These are phyloP conservation scores for Episyrphus balteatus DNA, from an alignment of 1,140 invertebrate genomes.

Conservation along the genomic window DNA sequence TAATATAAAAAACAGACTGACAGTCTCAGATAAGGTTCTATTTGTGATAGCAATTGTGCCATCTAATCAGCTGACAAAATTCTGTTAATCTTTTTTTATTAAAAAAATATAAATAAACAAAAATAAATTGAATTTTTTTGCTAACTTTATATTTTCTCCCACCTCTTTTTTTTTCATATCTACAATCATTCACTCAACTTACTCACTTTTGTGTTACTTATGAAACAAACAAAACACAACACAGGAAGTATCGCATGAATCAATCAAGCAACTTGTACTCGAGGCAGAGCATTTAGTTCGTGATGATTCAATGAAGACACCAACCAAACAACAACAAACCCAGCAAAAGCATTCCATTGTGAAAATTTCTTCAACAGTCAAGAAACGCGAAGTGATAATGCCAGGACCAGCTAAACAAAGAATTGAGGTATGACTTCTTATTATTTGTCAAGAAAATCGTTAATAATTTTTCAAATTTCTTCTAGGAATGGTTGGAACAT, in stretches of 20 bases:
- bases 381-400: constrained; percentile 31
- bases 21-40: too few species aligned
- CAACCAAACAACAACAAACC: constrained; percentile 27
- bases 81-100: too few species aligned
- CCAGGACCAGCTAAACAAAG: constrained; percentile 30
- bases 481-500: constrained; percentile 33
- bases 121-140: too few species aligned
- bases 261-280: constrained; percentile 36
- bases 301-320: constrained; percentile 33
- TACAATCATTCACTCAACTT: constrained; percentile 4
- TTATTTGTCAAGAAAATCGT: neutral
- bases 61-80: too few species aligned
- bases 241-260: constrained; percentile 36
- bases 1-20: too few species aligned
- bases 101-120: too few species aligned
- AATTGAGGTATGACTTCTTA: constrained; percentile 22
- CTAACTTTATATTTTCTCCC: constrained; percentile 1
- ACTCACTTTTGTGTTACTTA: constrained; percentile 1
- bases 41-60: too few species aligned
- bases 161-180: neutral
- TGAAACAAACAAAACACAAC: too few species aligned
- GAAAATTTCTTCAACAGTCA: constrained; percentile 32
- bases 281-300: constrained; percentile 37
- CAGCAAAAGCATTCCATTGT: constrained; percentile 16
- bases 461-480: neutral